Percentiles rank a stretch among this genome's conserved stretches.
Conservation (phyloP, 2,797 vertebrate genomes). For the Hyperoplus lanceolatus region DNA sequence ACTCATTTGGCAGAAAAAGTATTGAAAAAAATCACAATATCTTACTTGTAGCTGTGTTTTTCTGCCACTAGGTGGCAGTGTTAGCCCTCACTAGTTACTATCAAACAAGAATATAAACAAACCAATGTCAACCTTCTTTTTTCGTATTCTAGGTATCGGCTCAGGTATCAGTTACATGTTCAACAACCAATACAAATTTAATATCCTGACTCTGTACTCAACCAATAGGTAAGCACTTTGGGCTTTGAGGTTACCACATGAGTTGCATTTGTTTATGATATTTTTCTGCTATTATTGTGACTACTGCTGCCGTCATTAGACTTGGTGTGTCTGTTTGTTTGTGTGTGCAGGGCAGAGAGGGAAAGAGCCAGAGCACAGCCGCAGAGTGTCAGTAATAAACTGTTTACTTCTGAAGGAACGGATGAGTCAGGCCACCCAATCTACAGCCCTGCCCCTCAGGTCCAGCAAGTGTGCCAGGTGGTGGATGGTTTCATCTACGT, state of each 20-base stretch:
- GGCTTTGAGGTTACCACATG: neutral
- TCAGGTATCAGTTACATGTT: constrained; percentile 79
- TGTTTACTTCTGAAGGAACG: constrained; percentile 86
- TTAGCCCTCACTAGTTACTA: neutral
- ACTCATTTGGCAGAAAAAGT: neutral
- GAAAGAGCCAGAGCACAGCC: constrained; percentile 89
- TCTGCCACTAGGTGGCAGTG: constrained; percentile 56
- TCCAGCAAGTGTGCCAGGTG: constrained; percentile 91
- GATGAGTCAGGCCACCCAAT: constrained; percentile 76
- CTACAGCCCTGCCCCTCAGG: constrained; percentile 88
- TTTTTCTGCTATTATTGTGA: neutral
- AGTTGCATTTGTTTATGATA: neutral
- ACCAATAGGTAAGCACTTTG: constrained; percentile 88
- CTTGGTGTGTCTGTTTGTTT: constrained; percentile 23
- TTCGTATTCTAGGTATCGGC: constrained; percentile 69
- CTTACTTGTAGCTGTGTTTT: constrained; percentile 19
- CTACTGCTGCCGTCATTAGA: neutral
- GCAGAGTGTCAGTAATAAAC: constrained; percentile 87
- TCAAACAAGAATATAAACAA: neutral
- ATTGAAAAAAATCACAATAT: neutral
- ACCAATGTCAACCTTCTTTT: neutral
- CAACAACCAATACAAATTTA: constrained; percentile 90
- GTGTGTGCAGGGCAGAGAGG: constrained; percentile 89
- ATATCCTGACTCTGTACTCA: constrained; percentile 93
- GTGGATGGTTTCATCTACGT: constrained; percentile 97